These are phyloP conservation scores for Ceraclea dissimilis DNA, from an alignment of 2,888 invertebrate species.

Conservation along the genomic window DNA sequence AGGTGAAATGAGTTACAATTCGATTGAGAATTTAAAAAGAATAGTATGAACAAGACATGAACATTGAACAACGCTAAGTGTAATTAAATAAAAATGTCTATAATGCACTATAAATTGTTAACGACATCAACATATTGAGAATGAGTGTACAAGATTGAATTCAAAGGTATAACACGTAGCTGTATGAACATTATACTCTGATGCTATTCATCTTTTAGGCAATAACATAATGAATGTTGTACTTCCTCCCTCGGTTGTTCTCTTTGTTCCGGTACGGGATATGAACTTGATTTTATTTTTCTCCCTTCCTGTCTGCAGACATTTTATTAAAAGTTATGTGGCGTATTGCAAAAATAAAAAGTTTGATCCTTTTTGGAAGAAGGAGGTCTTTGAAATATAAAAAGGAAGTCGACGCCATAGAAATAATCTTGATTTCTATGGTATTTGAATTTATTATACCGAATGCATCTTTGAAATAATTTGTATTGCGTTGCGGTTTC, in stretches of 20 bases:
- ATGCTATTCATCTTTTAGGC: background rate
- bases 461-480: background rate
- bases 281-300: conserved; percentile 2
- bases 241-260: background rate
- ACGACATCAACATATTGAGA: too few species aligned
- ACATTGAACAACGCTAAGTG: too few species aligned
- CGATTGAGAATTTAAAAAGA: too few species aligned
- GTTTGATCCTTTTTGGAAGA: background rate
- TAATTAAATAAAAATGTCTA: too few species aligned
- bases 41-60: too few species aligned
- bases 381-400: background rate
- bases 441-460: background rate
- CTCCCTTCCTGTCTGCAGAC: background rate
- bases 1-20: too few species aligned
- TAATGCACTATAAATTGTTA: too few species aligned
- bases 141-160: too few species aligned
- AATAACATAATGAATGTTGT: background rate
- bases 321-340: background rate
- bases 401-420: conserved; percentile 2
- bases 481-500: background rate
- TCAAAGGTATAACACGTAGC: too few species aligned
- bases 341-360: conserved; percentile 1
- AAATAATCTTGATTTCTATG: conserved; percentile 1
- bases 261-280: background rate
- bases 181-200: background rate